Evolutionary conservation across 2,797 vertebrate species (phyloP).

Genomic region (Triplophysa bombifrons): DNA sequence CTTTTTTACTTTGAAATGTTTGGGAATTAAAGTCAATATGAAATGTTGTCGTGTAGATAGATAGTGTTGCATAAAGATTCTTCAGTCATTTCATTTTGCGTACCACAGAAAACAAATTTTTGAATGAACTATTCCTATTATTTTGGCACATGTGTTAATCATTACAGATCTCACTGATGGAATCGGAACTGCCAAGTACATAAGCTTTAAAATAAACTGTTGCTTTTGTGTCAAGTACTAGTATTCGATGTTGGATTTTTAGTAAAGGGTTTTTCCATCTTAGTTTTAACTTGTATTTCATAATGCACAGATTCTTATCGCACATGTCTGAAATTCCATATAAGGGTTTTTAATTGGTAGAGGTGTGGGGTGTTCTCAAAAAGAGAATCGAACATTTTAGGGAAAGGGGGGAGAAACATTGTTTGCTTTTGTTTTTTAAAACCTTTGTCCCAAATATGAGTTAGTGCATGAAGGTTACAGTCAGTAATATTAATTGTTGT

Average conservation of each 20-base stretch:
- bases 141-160: background rate
- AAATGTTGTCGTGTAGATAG: too few relatives aligned
- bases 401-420: slow-evolving; percentile 47
- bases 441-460: background rate
- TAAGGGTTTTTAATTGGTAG: slow-evolving; percentile 71
- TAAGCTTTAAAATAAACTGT: background rate
- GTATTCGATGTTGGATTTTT: background rate
- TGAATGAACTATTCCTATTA: background rate
- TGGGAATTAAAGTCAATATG: background rate
- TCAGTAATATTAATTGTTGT: slow-evolving; percentile 16
- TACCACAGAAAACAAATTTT: too few relatives aligned
- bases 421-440: slow-evolving; percentile 4
- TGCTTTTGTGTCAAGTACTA: too few relatives aligned
- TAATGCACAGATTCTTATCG: background rate
- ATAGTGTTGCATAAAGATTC: too few relatives aligned
- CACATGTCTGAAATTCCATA: slow-evolving; percentile 64
- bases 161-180: background rate
- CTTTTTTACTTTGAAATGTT: background rate
- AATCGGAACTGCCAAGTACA: background rate
- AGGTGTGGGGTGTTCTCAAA: slow-evolving; percentile 71
- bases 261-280: too few relatives aligned
- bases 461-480: slow-evolving; percentile 13
- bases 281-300: background rate
- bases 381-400: slow-evolving; percentile 51
- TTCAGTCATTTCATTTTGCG: too few relatives aligned